Conservation (phyloP, 2,888 invertebrate species). For the Anaspis maculata region DNA sequence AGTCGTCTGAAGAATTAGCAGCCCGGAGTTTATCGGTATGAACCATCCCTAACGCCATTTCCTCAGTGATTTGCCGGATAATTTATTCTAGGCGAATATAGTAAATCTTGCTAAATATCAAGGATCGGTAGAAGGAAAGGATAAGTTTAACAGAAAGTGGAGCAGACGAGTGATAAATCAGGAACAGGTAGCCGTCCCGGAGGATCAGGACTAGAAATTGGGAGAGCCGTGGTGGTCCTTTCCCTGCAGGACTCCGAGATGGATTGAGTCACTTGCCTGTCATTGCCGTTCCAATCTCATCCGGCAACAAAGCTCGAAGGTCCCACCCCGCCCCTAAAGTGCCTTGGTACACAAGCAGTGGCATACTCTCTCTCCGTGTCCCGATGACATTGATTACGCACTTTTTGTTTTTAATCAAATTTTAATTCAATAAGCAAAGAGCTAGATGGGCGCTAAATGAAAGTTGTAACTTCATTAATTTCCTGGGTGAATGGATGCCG, state of each 20-base stretch:
- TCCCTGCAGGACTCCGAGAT: constrained; percentile 36
- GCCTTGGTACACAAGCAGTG: constrained; percentile 8
- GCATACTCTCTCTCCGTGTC: constrained; percentile 3
- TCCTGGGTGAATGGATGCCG: constrained; percentile 3
- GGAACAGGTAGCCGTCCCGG: constrained; percentile 41
- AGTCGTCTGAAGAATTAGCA: too few relatives aligned
- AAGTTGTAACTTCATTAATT: constrained; percentile 8
- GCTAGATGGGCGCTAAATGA: constrained; percentile 5
- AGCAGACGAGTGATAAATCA: constrained; percentile 43
- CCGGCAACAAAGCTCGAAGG: constrained; percentile 11
- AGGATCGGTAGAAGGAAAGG: constrained; percentile 38
- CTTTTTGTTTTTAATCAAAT: constrained; percentile 24
- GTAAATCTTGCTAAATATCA: constrained; percentile 42
- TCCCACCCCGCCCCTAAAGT: constrained; percentile 5
- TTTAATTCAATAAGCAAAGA: constrained; percentile 23
- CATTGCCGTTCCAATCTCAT: constrained; percentile 32
- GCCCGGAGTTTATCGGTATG: constrained; percentile 7
- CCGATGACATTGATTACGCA: constrained; percentile 13
- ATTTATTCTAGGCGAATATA: constrained; percentile 37
- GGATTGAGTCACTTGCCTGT: constrained; percentile 35
- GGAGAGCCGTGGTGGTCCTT: constrained; percentile 35
- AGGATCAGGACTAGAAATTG: constrained; percentile 38
- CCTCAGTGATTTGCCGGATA: constrained; percentile 28
- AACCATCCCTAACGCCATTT: constrained; percentile 11
- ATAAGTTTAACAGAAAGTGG: constrained; percentile 41